Conservation (phyloP, 2,113 vertebrate genomes). For the Galemys pyrenaicus region DNA sequence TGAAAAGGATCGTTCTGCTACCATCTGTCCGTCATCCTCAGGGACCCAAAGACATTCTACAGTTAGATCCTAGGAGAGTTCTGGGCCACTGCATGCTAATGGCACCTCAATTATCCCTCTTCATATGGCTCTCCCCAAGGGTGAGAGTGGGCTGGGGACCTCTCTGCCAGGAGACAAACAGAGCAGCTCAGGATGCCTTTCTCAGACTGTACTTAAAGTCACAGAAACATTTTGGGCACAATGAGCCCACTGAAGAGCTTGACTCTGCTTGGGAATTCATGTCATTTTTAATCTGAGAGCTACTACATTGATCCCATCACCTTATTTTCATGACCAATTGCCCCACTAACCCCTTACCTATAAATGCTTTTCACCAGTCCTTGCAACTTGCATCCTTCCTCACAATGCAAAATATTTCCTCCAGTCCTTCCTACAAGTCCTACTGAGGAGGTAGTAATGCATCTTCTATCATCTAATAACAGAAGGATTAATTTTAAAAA, state of each 20-base stretch:
- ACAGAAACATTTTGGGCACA: not conserved
- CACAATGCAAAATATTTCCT: not conserved
- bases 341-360: not conserved
- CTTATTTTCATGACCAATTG: not conserved
- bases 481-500: not conserved
- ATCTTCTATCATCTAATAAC: conserved; percentile 49
- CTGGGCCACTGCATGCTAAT: not conserved
- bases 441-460: not conserved
- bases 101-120: not conserved
- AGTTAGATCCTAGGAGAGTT: not conserved
- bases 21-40: not conserved
- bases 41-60: not conserved
- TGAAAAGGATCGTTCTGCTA: not conserved
- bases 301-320: not conserved
- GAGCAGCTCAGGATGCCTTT: not conserved
- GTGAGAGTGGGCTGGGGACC: not conserved
- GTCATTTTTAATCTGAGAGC: not conserved
- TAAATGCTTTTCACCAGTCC: not conserved
- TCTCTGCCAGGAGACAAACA: not conserved
- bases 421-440: conserved; percentile 8
- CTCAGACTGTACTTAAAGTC: not conserved
- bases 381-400: not conserved
- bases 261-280: not conserved
- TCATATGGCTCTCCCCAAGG: not conserved
- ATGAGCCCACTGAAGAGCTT: not conserved